Base-by-base conservation (phyloP, 2,888 invertebrate species). In the Acheta domesticus region DNA sequence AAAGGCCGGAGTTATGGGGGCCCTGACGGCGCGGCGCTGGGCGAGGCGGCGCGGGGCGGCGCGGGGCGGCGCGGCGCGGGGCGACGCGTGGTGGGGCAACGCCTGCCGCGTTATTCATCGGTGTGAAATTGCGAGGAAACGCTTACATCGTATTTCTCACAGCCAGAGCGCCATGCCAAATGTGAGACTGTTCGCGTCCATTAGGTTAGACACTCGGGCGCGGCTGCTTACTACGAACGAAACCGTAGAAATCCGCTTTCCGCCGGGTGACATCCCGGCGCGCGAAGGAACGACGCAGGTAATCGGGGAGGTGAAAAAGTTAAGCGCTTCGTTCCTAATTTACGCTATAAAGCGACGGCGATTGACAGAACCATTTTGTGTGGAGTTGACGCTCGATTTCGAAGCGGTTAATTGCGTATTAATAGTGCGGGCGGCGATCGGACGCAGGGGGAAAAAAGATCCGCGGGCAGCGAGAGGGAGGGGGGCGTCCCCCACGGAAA, bases 61-160 rank as follows among this genome's bases (percentile, higher is more conserved):
- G 36, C 36, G 36, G 36, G 8, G 36, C 36, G 8, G 36, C 36
- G 36, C 36, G 36, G 36, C 8, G 36, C 8, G 62, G 4, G n/a
- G 62, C 62, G 16, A 1, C 16, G 62, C 16, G 16, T 3, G 62
- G 16, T 1, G 16, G 62, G 16, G n/a, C n/a, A n/a, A 5, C 4
- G n/a, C 62, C 62, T n/a, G 62, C 62, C 16, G 62, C 14, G 62
- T 62, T 19, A 62, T 62, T 62, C n/a, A 62, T 62, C n/a, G 62
- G 62, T 62, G 62, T 62, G 62, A 62, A 62, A 62, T 62, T 62
- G n/a, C n/a, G n/a, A 62, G 62, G 62, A 62, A 62, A 62, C n/a
- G 62, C 62, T 14, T 62, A n/a, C 62, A 62, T 62, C 62, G 62
- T 62, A n/a, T 62, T 62, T 62, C 62, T 62, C 62, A 62, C 62